Evolutionary conservation across 2,797 vertebrate genomes (phyloP).

Genomic region (Sebastes variabilis): DNA sequence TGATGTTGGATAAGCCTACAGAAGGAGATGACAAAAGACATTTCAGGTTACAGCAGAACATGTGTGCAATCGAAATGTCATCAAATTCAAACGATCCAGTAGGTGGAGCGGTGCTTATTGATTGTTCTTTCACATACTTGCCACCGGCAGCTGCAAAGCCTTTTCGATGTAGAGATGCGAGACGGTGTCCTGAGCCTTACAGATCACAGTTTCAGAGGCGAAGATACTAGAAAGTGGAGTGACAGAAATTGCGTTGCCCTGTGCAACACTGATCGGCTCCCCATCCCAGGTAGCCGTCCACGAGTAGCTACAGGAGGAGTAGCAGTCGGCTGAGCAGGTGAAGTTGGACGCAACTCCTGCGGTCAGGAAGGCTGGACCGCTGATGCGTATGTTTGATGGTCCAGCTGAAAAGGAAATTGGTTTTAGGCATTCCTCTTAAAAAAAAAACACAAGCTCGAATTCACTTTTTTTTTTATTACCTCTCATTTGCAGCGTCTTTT

Average conservation of each 20-base stretch:
- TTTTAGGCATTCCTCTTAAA: not conserved
- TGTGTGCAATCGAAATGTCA: not conserved
- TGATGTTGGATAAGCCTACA: slow-evolving; percentile 4
- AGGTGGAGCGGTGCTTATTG: not conserved
- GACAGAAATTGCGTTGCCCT: not conserved
- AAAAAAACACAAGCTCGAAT: not conserved
- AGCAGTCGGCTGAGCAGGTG: slow-evolving; percentile 38
- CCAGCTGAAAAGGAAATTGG: slow-evolving; percentile 1
- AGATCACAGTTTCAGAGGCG: slow-evolving; percentile 3
- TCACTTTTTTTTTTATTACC: not conserved
- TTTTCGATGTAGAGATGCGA: slow-evolving; percentile 5
- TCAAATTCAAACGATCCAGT: not conserved
- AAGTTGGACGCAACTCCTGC: not conserved
- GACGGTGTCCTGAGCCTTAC: slow-evolving; percentile 17
- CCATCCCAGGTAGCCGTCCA: not conserved
- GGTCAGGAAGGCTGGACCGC: not conserved
- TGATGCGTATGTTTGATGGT: slow-evolving; percentile 25
- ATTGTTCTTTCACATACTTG: slow-evolving; percentile 32
- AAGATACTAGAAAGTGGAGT: not conserved
- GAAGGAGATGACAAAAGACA: not conserved
- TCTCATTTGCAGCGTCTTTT: slow-evolving; percentile 14
- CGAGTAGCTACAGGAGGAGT: slow-evolving; percentile 27
- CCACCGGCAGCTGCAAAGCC: not conserved
- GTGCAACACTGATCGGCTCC: too few species aligned
- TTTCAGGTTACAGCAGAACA: not conserved